These are phyloP conservation scores for Mercenaria mercenaria DNA, from an alignment of 1,140 invertebrate genomes.

Conservation along the genomic window DNA sequence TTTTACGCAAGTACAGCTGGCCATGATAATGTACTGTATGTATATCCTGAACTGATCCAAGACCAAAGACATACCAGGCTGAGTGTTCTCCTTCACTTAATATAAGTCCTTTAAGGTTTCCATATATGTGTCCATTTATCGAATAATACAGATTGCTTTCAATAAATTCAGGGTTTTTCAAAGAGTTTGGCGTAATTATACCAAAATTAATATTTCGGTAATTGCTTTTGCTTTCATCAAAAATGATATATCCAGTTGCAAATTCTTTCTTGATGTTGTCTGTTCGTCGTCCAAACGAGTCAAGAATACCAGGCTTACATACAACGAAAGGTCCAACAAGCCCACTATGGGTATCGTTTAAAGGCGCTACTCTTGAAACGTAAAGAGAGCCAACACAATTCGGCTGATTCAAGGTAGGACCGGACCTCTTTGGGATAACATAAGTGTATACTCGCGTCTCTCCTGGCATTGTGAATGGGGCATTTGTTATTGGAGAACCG, in stretches of 20 bases:
- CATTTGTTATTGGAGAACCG: not conserved
- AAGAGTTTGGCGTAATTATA: constrained; percentile 59
- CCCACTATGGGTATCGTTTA: constrained; percentile 77
- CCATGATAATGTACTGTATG: constrained; percentile 83
- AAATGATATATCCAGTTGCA: constrained; percentile 74
- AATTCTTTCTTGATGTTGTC: constrained; percentile 76
- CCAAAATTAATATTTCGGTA: constrained; percentile 76
- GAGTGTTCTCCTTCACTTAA: constrained; percentile 70
- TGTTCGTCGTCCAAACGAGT: constrained; percentile 33
- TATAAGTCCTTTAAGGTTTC: constrained; percentile 74
- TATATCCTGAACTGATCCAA: constrained; percentile 76
- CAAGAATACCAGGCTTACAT: constrained; percentile 71
- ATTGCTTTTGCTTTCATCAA: constrained; percentile 80
- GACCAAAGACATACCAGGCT: constrained; percentile 78
- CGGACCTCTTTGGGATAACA: constrained; percentile 72
- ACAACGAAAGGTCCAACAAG: constrained; percentile 79
- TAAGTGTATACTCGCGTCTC: constrained; percentile 70
- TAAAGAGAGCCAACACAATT: constrained; percentile 79
- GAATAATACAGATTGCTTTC: constrained; percentile 77
- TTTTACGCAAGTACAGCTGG: constrained; percentile 73
- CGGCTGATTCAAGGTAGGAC: constrained; percentile 74
- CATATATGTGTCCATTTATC: constrained; percentile 79
- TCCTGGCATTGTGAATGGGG: constrained; percentile 40
- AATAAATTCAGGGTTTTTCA: constrained; percentile 48
- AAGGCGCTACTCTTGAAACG: constrained; percentile 76